phyloP scores from a whole-genome alignment of 2,113 vertebrate species.

The Neolamprologus tretocephalus region DNA sequence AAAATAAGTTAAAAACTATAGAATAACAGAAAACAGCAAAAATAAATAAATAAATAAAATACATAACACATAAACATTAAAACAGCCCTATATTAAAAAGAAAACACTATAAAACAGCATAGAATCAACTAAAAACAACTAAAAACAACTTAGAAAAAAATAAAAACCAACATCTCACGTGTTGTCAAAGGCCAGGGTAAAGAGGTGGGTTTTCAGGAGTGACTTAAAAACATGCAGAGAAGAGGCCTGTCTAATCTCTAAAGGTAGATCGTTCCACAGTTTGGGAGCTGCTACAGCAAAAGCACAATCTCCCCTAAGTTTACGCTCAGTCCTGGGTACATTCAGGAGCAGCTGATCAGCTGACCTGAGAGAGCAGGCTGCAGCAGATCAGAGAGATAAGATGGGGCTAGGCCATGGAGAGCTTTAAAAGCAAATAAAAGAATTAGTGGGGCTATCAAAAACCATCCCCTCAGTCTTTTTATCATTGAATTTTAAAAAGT shows the following conservation, averaged over 20 bases:
- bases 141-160: too few relatives aligned
- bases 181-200: too few relatives aligned
- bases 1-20: background rate
- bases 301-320: background rate
- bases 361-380: background rate
- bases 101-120: too few relatives aligned
- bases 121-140: too few relatives aligned
- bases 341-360: background rate
- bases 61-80: background rate
- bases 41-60: background rate
- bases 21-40: background rate
- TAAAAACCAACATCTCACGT: too few relatives aligned
- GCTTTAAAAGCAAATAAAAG: background rate
- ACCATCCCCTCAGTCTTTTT: background rate
- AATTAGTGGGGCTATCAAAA: background rate
- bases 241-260: background rate
- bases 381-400: background rate
- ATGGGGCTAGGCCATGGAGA: background rate
- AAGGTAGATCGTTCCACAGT: background rate
- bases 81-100: background rate
- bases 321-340: background rate
- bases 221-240: background rate
- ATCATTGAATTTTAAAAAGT: background rate
- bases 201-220: background rate
- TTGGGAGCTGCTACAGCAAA: background rate